Percentiles rank a stretch among this genome's conserved stretches.
These are phyloP conservation scores for Todiramphus chloris DNA, from an alignment of 2,113 vertebrate genomes.

Conservation along the genomic window DNA sequence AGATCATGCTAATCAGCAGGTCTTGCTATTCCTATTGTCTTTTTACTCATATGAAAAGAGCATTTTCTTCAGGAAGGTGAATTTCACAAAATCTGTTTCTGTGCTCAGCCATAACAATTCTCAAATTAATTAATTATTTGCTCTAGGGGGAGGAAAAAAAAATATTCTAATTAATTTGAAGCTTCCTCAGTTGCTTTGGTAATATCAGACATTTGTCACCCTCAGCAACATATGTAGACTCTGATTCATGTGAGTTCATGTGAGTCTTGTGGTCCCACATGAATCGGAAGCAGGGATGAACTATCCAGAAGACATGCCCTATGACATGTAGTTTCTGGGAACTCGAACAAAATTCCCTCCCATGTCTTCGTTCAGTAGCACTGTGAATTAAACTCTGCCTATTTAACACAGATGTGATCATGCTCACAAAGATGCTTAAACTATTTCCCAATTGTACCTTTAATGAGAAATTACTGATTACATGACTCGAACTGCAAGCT, in stretches of 20 bases:
- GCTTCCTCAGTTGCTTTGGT: neutral
- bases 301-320: conserved; percentile 17
- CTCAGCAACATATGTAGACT: conserved; percentile 44
- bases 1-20: neutral
- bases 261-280: neutral
- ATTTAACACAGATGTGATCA: conserved; percentile 26
- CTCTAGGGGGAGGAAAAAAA: neutral
- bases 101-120: neutral
- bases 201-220: neutral
- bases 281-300: neutral
- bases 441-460: conserved; percentile 17
- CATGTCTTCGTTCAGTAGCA: conserved; percentile 18
- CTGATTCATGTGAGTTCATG: conserved; percentile 46
- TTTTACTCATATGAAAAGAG: neutral
- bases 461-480: neutral
- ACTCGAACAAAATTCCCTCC: neutral
- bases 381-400: neutral
- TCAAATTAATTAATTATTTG: neutral
- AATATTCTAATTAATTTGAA: neutral
- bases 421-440: neutral
- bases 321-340: conserved; percentile 62
- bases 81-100: neutral
- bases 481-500: neutral
- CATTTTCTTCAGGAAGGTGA: neutral
- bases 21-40: neutral